Percentiles rank a stretch among this genome's conserved stretches.
These are phyloP conservation scores for Augochlora pura DNA, from an alignment of 1,140 invertebrate genomes.

Conservation along the genomic window DNA sequence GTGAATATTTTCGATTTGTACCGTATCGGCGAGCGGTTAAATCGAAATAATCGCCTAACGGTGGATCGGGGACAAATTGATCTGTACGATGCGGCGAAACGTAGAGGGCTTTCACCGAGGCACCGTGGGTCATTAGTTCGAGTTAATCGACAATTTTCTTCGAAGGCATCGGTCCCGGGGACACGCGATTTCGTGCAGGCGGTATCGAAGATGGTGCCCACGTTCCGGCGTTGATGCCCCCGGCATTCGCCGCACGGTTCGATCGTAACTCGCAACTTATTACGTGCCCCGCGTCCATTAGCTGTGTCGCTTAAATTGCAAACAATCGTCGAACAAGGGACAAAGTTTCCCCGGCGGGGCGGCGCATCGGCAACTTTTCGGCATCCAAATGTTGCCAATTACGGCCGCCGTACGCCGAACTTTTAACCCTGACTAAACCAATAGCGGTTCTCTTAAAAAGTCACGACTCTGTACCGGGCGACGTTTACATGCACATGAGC, in stretches of 20 bases:
- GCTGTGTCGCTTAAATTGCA: slow-evolving; percentile 56
- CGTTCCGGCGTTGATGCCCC: not conserved
- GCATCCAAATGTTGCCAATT: slow-evolving; percentile 63
- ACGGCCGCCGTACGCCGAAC: slow-evolving; percentile 39
- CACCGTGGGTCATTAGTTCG: not conserved
- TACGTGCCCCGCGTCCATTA: slow-evolving; percentile 43
- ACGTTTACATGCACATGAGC: slow-evolving; percentile 31
- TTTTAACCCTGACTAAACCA: slow-evolving; percentile 52
- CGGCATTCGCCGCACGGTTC: not conserved
- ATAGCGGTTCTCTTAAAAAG: slow-evolving; percentile 34
- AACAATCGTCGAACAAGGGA: slow-evolving; percentile 39
- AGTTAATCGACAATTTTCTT: slow-evolving; percentile 24
- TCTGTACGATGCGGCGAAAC: too few species aligned
- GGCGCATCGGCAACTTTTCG: slow-evolving; percentile 44
- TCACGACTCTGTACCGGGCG: slow-evolving; percentile 23
- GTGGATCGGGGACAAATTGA: too few species aligned
- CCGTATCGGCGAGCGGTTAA: not conserved
- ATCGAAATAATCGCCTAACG: not conserved
- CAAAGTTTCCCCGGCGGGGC: slow-evolving; percentile 40
- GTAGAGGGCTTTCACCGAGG: too few species aligned
- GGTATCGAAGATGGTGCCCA: not conserved
- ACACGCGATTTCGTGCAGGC: slow-evolving; percentile 23
- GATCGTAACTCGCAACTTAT: slow-evolving; percentile 47
- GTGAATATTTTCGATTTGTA: not conserved
- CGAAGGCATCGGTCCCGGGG: not conserved